A percentile compares a stretch with the other conserved stretches of the same genome.
Conservation (phyloP, 2,113 vertebrate genomes). For the Chunga burmeisteri region DNA sequence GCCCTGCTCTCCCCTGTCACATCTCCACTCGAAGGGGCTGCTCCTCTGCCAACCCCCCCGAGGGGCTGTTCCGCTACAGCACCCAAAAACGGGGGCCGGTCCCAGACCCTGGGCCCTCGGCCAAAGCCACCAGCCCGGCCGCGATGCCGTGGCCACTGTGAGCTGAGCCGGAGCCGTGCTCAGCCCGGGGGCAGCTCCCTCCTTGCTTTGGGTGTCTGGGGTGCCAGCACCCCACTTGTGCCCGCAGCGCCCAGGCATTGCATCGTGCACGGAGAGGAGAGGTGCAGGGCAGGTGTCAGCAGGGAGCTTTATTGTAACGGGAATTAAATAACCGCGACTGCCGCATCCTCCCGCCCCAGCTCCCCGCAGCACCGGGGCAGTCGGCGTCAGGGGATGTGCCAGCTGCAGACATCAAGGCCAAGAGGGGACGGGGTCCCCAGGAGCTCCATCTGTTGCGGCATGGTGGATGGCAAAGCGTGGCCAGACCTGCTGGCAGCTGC, state of each 20-base stretch:
- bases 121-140: neutral
- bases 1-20: neutral
- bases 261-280: neutral
- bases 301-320: neutral
- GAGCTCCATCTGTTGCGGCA: accelerated
- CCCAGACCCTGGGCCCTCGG: neutral
- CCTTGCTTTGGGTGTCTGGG: neutral
- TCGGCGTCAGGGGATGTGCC: accelerated
- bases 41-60: no score
- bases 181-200: neutral
- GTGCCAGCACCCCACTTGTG: neutral
- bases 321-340: accelerated
- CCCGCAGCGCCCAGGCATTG: accelerated
- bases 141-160: accelerated
- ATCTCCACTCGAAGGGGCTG: neutral
- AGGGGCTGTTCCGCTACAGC: neutral
- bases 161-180: neutral
- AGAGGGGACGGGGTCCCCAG: neutral
- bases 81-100: accelerated
- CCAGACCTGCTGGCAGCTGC: neutral
- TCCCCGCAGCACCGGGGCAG: neutral
- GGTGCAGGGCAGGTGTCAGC: neutral
- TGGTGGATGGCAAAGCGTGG: neutral
- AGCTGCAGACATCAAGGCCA: neutral
- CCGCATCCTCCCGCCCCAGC: neutral